Evolutionary conservation across 2,113 vertebrate genomes (phyloP), one percentile per base, ranked within the genome.

Genomic region (Nothoprocta pentlandii): DNA sequence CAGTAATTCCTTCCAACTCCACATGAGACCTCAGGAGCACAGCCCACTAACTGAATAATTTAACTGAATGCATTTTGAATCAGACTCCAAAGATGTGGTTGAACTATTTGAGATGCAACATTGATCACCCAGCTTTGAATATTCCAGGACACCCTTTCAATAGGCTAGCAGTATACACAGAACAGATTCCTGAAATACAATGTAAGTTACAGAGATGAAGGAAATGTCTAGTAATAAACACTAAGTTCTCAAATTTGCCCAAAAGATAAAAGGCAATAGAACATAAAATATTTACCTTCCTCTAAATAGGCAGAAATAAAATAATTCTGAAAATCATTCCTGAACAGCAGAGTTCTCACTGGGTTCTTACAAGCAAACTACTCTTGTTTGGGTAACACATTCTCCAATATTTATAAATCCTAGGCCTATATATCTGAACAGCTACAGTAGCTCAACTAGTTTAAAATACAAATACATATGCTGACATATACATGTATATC

Each of bases 361-460:
- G 41, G 42, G 90, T 85, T 87, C 84, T 87, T 85, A 93, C 30
- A 91, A 97, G 89, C 9, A 54, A 68, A 93, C 83, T n/a, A 90
- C 89, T 73, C 68, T 12, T 62, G 39, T 22, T 83, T 58, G 56
- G 36, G 56, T 80, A 93, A 97, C 73, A 77, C 49, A 64, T 70
- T 68, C 46, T n/a, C 74, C 42, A 59, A 44, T 46, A 87, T 9
- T 87, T 80, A 93, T 0, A 84, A 74, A 81, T 51, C 87, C 7
- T 42, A 1, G 5, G 28, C 80, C 84, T 89, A 81, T 32, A 61
- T 6, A 90, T 66, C 6, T 80, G 39, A 90, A 79, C 21, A 76
- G 46, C 89, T 32, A 19, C 83, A 77, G 26, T 5, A 46, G 32
- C 41, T 62, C 17, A 8, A 62, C 32, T 42, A 54, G 54, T 53